Conservation (phyloP, 2,797 vertebrate genomes). For the Taeniopygia guttata region DNA sequence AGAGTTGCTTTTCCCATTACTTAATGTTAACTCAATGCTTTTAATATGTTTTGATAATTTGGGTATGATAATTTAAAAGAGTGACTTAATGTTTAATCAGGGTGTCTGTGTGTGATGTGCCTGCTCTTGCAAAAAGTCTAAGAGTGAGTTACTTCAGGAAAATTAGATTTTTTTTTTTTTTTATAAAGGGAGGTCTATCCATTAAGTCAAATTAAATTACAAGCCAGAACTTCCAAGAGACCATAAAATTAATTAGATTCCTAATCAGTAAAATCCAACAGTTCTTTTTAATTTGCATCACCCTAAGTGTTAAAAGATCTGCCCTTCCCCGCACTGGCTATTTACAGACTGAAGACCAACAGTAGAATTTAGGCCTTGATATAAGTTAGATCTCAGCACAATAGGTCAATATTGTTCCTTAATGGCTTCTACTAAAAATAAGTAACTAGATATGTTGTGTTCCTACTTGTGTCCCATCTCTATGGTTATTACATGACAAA, state of each 20-base stretch:
- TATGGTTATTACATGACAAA: not conserved
- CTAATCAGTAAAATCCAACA: not conserved
- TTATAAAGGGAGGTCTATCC: not conserved
- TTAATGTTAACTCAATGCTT: not conserved
- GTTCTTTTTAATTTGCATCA: not conserved
- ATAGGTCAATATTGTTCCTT: not conserved
- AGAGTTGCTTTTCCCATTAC: not conserved
- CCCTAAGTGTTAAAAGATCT: not conserved
- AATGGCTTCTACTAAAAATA: not conserved
- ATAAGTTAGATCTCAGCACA: not conserved
- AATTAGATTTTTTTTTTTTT: not conserved
- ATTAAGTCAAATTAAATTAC: not conserved
- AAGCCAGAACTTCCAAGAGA: not conserved
- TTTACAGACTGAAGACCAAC: not conserved
- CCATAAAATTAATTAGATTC: not conserved
- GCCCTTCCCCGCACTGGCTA: not conserved
- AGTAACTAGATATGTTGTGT: not conserved
- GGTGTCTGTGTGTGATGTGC: not conserved
- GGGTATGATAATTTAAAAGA: not conserved
- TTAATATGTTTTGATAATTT: not conserved
- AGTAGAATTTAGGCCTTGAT: not conserved
- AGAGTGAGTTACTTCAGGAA: not conserved
- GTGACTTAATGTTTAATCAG: not conserved
- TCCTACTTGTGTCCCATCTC: not conserved
- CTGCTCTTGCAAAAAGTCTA: not conserved